Evolutionary conservation across 2,797 vertebrate genomes (phyloP), one percentile per base, ranked within the genome.

Genomic region (Rhabdophis nuchalis): DNA sequence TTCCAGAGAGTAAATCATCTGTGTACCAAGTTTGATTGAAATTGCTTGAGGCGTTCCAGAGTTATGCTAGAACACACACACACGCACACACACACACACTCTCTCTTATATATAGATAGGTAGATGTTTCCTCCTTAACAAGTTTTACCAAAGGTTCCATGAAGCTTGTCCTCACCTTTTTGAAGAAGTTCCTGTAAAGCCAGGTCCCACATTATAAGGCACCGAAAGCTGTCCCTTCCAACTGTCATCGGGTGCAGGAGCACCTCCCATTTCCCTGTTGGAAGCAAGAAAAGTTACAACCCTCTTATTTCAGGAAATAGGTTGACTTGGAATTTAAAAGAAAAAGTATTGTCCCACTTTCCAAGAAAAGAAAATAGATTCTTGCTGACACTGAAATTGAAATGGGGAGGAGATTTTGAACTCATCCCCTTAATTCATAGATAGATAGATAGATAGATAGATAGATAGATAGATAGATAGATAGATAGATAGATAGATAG

Each of bases 201-300:
- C 99, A 29, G 99, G 99, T 54, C 99, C 99, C 82, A 98, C 93
- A 0, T 97, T 98, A 96, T 99, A 99, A 52, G 99, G 98, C 4
- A 99, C 96, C 46, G 98, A 97, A 85, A 99, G 96, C 29, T 95
- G 96, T 94, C 99, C 99, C 96, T 98, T 99, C 99, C 99, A 99
- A 95, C 97, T 98, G 20, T 56, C 95, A 82, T 98, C 96, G 0
- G 98, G 99, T 1, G 99, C 96, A 90, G 96, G 89, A 13, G 64
- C 9, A 50, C 99, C 99, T 77, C 98, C 98, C 98, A 99, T 99
- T 91, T 98, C 97, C 90, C 99, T 99, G 95, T 97, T 89, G 90
- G 58, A 86, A 93, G 89, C 77, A 91, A 93, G 90, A 18, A 87
- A 57, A 13, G 20, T 14, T 1, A 52, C 20, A 53, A 1, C 4